These are phyloP conservation scores for Dryomyza anilis DNA, from an alignment of 2,888 invertebrate species.

Conservation along the genomic window DNA sequence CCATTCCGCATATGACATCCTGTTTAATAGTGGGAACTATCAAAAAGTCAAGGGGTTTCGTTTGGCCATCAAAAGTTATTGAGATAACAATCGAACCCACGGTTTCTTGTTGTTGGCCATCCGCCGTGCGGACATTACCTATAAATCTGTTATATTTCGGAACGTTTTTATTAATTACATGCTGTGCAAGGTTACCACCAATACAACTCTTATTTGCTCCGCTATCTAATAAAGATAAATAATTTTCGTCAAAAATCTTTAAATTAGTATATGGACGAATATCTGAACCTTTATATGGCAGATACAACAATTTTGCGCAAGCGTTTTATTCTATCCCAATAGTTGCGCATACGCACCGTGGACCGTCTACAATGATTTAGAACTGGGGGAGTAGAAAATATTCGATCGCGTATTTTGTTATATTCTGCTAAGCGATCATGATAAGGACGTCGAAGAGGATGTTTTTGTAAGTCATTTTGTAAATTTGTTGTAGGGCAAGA, in stretches of 20 bases:
- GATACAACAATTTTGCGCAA: background rate
- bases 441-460: background rate
- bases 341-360: background rate
- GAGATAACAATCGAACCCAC: background rate
- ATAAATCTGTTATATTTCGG: background rate
- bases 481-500: background rate
- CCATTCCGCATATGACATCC: constrained; percentile 9
- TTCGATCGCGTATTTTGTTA: background rate
- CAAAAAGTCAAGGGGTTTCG: background rate
- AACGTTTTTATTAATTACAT: background rate
- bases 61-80: background rate
- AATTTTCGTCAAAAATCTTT: background rate
- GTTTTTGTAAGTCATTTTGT: background rate
- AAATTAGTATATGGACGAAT: constrained; percentile 5
- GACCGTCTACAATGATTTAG: background rate
- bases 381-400: background rate
- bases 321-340: background rate
- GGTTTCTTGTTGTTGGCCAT: background rate
- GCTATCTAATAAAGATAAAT: constrained; percentile 5
- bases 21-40: background rate
- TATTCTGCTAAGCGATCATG: background rate
- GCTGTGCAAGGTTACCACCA: background rate
- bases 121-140: background rate
- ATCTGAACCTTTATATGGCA: background rate
- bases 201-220: constrained; percentile 2